Evolutionary conservation across 2,888 invertebrate genomes (phyloP).

Genomic region (Xiphydria camelus): DNA sequence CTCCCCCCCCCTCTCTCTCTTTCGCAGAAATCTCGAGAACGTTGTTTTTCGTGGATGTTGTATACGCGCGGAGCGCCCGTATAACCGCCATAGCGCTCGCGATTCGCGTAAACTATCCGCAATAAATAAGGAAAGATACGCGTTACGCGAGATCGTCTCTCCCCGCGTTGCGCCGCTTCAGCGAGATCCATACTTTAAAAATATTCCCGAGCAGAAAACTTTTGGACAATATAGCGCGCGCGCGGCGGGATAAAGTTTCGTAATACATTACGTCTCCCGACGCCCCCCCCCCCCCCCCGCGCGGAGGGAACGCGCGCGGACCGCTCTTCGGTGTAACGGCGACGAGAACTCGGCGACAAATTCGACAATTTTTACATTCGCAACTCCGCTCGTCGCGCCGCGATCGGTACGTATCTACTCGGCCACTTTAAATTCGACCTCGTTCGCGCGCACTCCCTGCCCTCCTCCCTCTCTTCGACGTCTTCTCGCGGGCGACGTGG

Average conservation of each 20-base stretch:
- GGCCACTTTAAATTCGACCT: no score
- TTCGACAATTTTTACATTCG: slow-evolving; percentile 50
- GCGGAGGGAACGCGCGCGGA: neutral
- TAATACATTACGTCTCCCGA: slow-evolving; percentile 46
- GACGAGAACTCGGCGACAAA: slow-evolving; percentile 31
- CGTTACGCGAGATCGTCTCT: slow-evolving; percentile 11
- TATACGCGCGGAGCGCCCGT: no score
- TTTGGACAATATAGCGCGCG: slow-evolving; percentile 39
- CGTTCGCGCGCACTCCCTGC: neutral
- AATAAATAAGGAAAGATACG: neutral
- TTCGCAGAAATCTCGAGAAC: no score
- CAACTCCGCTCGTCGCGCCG: slow-evolving; percentile 21
- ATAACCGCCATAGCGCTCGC: no score
- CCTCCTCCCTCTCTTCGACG: neutral
- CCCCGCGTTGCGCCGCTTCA: slow-evolving; percentile 28
- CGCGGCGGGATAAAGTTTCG: slow-evolving; percentile 43
- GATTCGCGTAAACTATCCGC: no score
- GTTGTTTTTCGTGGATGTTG: no score
- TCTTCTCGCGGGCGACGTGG: no score
- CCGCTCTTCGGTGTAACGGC: neutral
- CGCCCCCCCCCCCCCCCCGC: neutral
- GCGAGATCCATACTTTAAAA: slow-evolving; percentile 55
- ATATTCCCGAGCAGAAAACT: slow-evolving; percentile 52
- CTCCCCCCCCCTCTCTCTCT: no score
- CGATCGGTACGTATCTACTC: no score